Conservation (phyloP, 2,888 invertebrate genomes). For the Merodon equestris region DNA sequence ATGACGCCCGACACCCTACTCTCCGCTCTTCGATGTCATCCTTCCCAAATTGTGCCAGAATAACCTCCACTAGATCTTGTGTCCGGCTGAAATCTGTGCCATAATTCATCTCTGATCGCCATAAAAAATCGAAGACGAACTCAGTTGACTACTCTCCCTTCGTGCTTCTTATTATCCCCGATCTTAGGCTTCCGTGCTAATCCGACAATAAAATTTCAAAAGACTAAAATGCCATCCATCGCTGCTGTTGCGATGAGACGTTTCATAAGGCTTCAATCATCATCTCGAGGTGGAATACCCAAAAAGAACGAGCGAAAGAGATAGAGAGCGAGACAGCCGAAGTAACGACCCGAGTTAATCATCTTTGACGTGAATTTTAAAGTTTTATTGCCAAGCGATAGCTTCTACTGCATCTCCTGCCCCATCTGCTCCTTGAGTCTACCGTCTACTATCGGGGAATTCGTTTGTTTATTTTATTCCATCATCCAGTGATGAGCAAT, state of each 20-base stretch:
- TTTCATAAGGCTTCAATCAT: conserved; percentile 56
- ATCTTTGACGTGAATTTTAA: conserved; percentile 65
- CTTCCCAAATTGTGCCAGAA: conserved; percentile 28
- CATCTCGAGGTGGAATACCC: not conserved
- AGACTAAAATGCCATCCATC: conserved; percentile 63
- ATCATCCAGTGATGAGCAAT: conserved; percentile 67
- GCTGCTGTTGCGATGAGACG: conserved; percentile 30
- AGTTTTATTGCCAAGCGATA: conserved; percentile 32
- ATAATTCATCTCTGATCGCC: conserved; percentile 59
- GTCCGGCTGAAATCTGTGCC: conserved; percentile 59
- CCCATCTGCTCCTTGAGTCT: not conserved
- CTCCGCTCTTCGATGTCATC: not conserved
- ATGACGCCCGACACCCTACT: conserved; percentile 26
- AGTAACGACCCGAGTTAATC: conserved; percentile 64
- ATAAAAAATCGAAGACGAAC: conserved; percentile 31
- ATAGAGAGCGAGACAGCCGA: conserved; percentile 24
- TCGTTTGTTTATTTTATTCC: conserved; percentile 67
- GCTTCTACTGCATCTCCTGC: conserved; percentile 11
- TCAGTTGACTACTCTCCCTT: conserved; percentile 1
- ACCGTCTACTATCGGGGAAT: conserved; percentile 14
- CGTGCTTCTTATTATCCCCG: conserved; percentile 42
- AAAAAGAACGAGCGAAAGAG: not conserved
- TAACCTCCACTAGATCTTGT: conserved; percentile 1
- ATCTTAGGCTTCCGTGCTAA: conserved; percentile 39
- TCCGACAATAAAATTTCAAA: conserved; percentile 67